Evolutionary conservation across 1,140 invertebrate genomes (phyloP), one percentile per base, ranked within the genome.

Genomic region (Telenomus remus): DNA sequence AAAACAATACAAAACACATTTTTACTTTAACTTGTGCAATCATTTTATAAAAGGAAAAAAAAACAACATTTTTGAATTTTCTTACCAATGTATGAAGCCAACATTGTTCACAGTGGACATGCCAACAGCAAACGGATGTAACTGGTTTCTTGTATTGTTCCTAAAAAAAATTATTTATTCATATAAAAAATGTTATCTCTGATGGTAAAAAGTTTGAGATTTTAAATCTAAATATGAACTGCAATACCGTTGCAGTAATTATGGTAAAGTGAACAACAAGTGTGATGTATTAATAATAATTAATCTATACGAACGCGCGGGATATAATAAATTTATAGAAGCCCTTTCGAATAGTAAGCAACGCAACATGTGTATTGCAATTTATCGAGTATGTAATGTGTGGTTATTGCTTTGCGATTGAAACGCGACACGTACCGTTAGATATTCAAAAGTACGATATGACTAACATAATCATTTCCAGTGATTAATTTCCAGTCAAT

Each of bases 41-140:
- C 9, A 39, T 8, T 4, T 15, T 13, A 44, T 13, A 14, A 39
- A 15, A 1, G 8, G 33, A 44, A 43, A 5, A 12, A 43, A 34
- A 47, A 44, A 7, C 8, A 44, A 44, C 7, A 44, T 7, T 11
- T 44, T 13, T 3, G 4, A 44, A 44, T 44, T 12, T 13, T 49
- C 34, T 72, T 63, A 93, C 92, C 81, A 98, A 86, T 11, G 96
- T 96, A 80, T 95, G 93, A 1, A 97, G 88, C 97, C 97, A 98
- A 84, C 97, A 98, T 50, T 94, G 92, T 88, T 98, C 95, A 82
- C 96, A 98, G 85, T 98, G 95, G 0, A 97, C 96, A 87, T 98
- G 96, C 97, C 97, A 98, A 86, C 97, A 98, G 80, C 94, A 95
- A 44, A 97, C 93, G 0, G 96, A 98, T n/a, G 96, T 95, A 10